A percentile compares a stretch with the other conserved stretches of the same genome.
These are phyloP conservation scores for Amphiprion ocellaris DNA, from an alignment of 2,113 vertebrate genomes.

Conservation along the genomic window DNA sequence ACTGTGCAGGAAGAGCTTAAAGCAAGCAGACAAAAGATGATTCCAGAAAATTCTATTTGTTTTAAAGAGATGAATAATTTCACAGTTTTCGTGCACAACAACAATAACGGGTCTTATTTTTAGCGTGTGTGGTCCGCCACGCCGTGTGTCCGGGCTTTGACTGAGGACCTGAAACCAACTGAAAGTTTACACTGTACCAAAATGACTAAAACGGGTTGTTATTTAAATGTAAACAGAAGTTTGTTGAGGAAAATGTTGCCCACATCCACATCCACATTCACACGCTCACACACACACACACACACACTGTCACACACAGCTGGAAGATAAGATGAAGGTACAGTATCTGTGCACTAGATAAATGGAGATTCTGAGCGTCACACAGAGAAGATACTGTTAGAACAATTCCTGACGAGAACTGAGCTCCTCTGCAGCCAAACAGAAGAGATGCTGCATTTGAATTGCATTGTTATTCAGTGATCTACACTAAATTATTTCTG, in stretches of 20 bases:
- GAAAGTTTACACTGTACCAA: slow-evolving; percentile 5
- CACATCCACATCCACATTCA: not conserved
- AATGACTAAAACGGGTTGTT: slow-evolving; percentile 28
- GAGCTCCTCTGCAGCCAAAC: slow-evolving; percentile 10
- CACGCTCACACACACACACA: slow-evolving; percentile 8
- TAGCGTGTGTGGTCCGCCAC: not conserved
- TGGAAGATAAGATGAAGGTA: slow-evolving; percentile 77
- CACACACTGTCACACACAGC: slow-evolving; percentile 13
- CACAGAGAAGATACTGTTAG: slow-evolving; percentile 40
- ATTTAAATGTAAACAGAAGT: slow-evolving; percentile 36
- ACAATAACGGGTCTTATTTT: not conserved
- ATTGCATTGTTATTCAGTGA: not conserved
- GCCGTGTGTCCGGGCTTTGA: not conserved
- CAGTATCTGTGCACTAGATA: slow-evolving; percentile 54
- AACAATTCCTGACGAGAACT: slow-evolving; percentile 16
- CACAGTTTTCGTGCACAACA: not conserved
- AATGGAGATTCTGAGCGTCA: slow-evolving; percentile 66
- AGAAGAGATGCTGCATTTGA: not conserved
- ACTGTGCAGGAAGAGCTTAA: no score
- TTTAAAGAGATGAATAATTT: not conserved
- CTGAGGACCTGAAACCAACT: slow-evolving; percentile 35
- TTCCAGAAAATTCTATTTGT: no score
- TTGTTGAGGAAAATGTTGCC: slow-evolving; percentile 10
- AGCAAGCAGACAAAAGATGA: no score
- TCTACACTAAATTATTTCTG: not conserved